phyloP scores from a whole-genome alignment of 2,797 vertebrate species.

The Jordanella pulchra region DNA sequence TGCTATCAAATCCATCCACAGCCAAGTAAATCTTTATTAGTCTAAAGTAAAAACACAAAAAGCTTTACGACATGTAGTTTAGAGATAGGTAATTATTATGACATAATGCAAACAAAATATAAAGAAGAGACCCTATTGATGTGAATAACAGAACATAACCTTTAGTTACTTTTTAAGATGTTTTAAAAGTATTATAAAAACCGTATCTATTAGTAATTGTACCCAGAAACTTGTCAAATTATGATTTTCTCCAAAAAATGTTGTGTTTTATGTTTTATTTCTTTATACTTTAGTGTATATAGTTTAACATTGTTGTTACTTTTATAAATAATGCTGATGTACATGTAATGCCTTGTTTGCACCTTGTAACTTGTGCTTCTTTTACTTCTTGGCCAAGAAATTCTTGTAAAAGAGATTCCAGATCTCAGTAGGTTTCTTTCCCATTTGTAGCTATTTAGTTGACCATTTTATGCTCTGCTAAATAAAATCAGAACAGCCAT shows the following conservation, averaged over 20 bases:
- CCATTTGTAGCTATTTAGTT: background rate
- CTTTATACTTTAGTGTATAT: too few species aligned
- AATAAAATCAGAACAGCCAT: background rate
- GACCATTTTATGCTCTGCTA: background rate
- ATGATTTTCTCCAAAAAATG: too few species aligned
- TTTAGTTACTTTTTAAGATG: background rate
- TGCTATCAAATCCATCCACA: slow-evolving; percentile 38
- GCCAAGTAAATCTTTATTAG: slow-evolving; percentile 16
- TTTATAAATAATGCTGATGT: too few species aligned
- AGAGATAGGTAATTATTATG: background rate
- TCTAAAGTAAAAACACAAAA: slow-evolving; percentile 32
- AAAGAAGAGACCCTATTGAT: background rate
- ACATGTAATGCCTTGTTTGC: background rate
- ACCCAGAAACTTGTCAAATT: background rate
- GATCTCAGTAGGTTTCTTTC: background rate
- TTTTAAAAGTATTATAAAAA: too few species aligned
- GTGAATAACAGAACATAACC: background rate
- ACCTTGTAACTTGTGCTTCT: background rate
- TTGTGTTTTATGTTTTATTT: too few species aligned
- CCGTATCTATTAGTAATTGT: background rate
- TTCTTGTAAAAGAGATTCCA: background rate
- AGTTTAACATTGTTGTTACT: too few species aligned
- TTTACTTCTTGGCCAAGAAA: background rate
- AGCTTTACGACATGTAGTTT: background rate
- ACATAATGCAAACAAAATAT: background rate